Evolutionary conservation across 2,888 invertebrate species (phyloP).

Genomic region (Xestoiulus laeticollis): DNA sequence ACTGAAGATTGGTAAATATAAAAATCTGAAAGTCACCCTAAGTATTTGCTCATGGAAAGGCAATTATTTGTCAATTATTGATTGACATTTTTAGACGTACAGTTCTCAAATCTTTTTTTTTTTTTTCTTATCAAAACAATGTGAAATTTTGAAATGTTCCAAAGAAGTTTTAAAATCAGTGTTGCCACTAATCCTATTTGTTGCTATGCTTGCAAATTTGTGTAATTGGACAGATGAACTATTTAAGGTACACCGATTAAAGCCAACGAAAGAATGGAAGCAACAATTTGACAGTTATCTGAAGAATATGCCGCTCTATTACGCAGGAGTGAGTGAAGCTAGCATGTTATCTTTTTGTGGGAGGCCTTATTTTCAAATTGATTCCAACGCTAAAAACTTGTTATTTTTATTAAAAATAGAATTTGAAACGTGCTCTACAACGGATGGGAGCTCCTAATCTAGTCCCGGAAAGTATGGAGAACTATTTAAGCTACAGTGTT

Average conservation of each 20-base stretch:
- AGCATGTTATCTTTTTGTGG: background rate
- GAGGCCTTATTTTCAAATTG: background rate
- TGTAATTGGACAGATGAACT: slow-evolving; percentile 75
- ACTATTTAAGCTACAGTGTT: slow-evolving; percentile 90
- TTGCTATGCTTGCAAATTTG: slow-evolving; percentile 50
- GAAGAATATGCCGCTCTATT: slow-evolving; percentile 96
- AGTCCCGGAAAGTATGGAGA: slow-evolving; percentile 92
- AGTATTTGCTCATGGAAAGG: background rate
- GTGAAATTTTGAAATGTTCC: slow-evolving; percentile 28
- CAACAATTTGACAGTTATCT: slow-evolving; percentile 92
- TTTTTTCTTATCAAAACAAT: background rate
- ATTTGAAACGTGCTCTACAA: slow-evolving; percentile 86
- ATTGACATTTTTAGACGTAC: background rate
- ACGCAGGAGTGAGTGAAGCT: slow-evolving; percentile 75
- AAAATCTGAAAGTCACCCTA: background rate
- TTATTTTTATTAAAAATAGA: slow-evolving; percentile 68
- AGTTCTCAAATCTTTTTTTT: slow-evolving; percentile 24
- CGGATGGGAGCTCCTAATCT: slow-evolving; percentile 91
- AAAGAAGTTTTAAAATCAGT: slow-evolving; percentile 39
- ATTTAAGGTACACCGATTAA: slow-evolving; percentile 90
- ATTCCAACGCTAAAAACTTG: background rate
- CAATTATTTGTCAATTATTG: background rate
- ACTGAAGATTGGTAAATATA: background rate
- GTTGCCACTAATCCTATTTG: slow-evolving; percentile 47
- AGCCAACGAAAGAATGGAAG: slow-evolving; percentile 92